Conservation (phyloP, 92 coral and sea anemone genomes). For the Porites evermanni region DNA sequence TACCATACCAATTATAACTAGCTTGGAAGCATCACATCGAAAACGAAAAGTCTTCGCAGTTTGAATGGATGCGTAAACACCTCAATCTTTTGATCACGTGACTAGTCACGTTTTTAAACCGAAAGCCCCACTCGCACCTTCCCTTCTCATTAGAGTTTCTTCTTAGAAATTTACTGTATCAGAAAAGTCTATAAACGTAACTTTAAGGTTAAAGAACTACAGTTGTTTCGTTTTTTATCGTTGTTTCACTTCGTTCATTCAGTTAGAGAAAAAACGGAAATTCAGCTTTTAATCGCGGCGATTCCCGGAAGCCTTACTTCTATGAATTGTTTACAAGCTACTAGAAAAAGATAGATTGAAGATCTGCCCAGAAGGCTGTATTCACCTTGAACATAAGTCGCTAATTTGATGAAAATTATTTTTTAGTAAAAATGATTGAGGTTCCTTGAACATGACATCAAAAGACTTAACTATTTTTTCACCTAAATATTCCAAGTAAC, state of each 20-base stretch:
- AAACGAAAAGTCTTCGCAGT: not conserved
- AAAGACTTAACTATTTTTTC: too few species aligned
- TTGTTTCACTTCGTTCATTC: not conserved
- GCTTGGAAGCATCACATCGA: not conserved
- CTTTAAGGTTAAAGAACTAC: not conserved
- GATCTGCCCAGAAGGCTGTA: too few species aligned
- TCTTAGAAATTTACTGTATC: too few species aligned
- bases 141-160: too few species aligned
- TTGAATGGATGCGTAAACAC: not conserved
- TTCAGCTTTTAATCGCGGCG: not conserved
- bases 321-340: not conserved
- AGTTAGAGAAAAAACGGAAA: too few species aligned
- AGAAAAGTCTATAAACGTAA: too few species aligned
- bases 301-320: slow-evolving; percentile 9
- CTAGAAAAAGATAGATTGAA: not conserved
- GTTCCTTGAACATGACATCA: too few species aligned
- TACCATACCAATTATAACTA: not conserved
- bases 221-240: not conserved
- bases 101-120: not conserved
- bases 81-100: not conserved
- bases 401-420: too few species aligned
- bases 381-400: too few species aligned
- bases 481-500: too few species aligned
- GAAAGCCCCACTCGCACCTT: too few species aligned
- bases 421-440: too few species aligned